Conservation (phyloP, 2,797 vertebrate species). For the Arnoldichthys spilopterus region DNA sequence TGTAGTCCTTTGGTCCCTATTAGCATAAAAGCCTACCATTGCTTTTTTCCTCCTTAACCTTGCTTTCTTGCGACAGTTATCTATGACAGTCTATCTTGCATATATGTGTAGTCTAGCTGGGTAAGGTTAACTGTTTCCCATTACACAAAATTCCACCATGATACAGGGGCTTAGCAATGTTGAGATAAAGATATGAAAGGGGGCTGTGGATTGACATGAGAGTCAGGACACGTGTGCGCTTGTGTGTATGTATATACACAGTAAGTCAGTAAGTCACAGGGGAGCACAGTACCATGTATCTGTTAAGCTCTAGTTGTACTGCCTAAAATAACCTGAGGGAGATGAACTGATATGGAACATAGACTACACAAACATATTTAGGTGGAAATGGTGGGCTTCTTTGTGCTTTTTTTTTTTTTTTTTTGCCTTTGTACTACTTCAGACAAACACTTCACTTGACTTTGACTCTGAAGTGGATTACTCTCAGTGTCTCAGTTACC, state of each 20-base stretch:
- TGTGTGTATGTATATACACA: conserved; percentile 53
- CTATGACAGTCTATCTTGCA: conserved; percentile 51
- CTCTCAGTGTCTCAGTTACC: too few species aligned
- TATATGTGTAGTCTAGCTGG: conserved; percentile 46
- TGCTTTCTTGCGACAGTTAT: conserved; percentile 26
- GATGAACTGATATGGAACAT: conserved; percentile 43
- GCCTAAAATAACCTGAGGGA: conserved; percentile 45
- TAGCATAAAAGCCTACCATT: conserved; percentile 64
- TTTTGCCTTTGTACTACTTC: background rate
- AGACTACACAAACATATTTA: conserved; percentile 13
- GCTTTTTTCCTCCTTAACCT: conserved; percentile 36
- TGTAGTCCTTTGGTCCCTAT: conserved; percentile 54
- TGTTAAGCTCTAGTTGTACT: conserved; percentile 40
- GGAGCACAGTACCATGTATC: conserved; percentile 31
- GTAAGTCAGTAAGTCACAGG: conserved; percentile 41
- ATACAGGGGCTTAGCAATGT: conserved; percentile 56
- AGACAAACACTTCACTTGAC: background rate
- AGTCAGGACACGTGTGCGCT: conserved; percentile 12
- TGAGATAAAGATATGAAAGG: conserved; percentile 60
- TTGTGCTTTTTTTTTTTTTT: conserved; percentile 17
- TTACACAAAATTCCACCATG: conserved; percentile 62
- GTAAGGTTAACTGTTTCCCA: conserved; percentile 51
- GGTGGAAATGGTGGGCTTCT: conserved; percentile 24
- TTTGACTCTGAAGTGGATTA: background rate
- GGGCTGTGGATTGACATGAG: conserved; percentile 47